A percentile compares a stretch with the other conserved stretches of the same genome.
Conservation (phyloP, 2,113 vertebrate species). For the Thymallus thymallus region DNA sequence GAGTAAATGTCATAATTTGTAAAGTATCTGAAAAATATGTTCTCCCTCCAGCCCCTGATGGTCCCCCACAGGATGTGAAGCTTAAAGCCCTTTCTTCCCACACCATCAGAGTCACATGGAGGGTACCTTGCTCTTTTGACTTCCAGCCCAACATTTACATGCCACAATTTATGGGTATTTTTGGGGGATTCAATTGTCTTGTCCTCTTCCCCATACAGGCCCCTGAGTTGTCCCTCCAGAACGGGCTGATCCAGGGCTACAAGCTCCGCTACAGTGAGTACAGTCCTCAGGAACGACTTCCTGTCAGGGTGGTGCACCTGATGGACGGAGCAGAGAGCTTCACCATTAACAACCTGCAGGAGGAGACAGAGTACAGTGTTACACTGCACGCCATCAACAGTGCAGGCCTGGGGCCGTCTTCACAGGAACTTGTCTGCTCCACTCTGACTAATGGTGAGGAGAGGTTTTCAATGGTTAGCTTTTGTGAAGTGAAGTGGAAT, state of each 20-base stretch:
- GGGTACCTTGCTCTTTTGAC: constrained; percentile 33
- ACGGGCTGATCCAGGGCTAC: constrained; percentile 57
- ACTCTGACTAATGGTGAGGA: constrained; percentile 57
- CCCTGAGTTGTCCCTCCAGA: constrained; percentile 47
- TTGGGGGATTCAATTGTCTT: neutral
- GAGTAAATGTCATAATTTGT: too few relatives aligned
- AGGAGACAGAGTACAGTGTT: constrained; percentile 47
- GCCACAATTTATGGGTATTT: neutral
- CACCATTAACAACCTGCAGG: constrained; percentile 49
- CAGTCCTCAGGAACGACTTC: too few relatives aligned
- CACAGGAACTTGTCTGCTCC: constrained; percentile 42
- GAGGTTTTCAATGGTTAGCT: neutral
- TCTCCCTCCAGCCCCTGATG: constrained; percentile 54
- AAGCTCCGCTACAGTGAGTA: constrained; percentile 56
- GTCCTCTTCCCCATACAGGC: constrained; percentile 24
- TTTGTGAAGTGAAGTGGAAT: too few relatives aligned
- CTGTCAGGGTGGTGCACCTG: too few relatives aligned
- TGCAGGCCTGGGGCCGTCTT: constrained; percentile 51
- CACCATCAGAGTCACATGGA: constrained; percentile 63
- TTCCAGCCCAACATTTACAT: neutral
- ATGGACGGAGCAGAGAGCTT: constrained; percentile 13
- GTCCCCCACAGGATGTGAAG: constrained; percentile 54
- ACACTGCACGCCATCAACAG: constrained; percentile 48
- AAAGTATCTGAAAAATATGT: neutral
- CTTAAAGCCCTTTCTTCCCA: constrained; percentile 42